These are phyloP conservation scores for Platyscapa corneri DNA, from an alignment of 1,140 invertebrate genomes.

Conservation along the genomic window DNA sequence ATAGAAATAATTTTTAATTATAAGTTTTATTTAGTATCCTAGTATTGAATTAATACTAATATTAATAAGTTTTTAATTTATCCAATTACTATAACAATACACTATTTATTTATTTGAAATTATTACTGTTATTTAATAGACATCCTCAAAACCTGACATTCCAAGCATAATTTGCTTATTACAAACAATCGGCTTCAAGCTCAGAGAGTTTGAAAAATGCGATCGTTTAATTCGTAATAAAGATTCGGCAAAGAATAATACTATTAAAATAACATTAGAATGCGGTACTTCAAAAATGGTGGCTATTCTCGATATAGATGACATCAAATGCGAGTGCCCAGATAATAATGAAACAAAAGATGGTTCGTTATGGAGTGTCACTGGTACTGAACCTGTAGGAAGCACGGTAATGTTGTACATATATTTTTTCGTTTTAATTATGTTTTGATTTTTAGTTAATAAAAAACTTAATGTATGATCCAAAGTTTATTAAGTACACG, in stretches of 20 bases:
- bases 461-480: too few species aligned
- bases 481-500: too few species aligned
- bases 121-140: constrained; percentile 8
- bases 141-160: constrained; percentile 58
- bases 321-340: constrained; percentile 63
- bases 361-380: constrained; percentile 67
- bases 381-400: constrained; percentile 57
- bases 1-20: neutral
- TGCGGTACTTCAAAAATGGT: constrained; percentile 65
- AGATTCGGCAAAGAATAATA: constrained; percentile 47
- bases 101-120: neutral
- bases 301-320: constrained; percentile 62
- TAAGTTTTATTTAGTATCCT: neutral
- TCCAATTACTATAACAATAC: neutral
- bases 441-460: neutral
- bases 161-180: constrained; percentile 59
- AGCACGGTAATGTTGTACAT: constrained; percentile 47
- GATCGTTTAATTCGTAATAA: constrained; percentile 30
- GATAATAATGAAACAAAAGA: constrained; percentile 58
- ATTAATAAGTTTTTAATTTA: neutral
- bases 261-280: constrained; percentile 59
- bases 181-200: constrained; percentile 63
- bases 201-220: constrained; percentile 61
- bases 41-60: neutral
- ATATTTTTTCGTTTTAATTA: neutral